Evolutionary conservation across 2,888 invertebrate genomes (phyloP).

Genomic region (Dynastes grantii): DNA sequence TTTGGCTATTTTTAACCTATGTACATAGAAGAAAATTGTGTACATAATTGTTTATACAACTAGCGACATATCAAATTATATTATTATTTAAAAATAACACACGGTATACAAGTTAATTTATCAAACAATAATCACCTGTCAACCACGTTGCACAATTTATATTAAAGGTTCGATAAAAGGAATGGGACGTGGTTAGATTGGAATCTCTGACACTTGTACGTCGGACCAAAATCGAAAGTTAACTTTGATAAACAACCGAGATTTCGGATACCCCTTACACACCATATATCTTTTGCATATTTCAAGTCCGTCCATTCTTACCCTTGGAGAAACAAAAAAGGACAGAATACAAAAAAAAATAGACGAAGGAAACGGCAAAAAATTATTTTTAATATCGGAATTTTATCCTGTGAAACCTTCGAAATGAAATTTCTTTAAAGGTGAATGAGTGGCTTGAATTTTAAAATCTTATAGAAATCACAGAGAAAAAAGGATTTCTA

Average conservation of each 20-base stretch:
- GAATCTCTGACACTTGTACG: slow-evolving; percentile 42
- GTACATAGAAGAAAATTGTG: too few species aligned
- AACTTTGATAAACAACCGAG: slow-evolving; percentile 44
- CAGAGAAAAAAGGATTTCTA: too few species aligned
- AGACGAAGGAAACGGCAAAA: not conserved
- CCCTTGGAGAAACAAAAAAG: not conserved
- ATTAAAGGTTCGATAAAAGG: slow-evolving; percentile 42
- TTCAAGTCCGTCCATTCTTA: not conserved
- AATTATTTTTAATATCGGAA: not conserved
- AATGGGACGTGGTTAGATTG: slow-evolving; percentile 44
- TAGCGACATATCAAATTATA: too few species aligned
- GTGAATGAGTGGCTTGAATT: slow-evolving; percentile 1
- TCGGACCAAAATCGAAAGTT: slow-evolving; percentile 30
- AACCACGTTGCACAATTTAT: slow-evolving; percentile 33
- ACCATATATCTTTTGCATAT: slow-evolving; percentile 37
- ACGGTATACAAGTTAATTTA: slow-evolving; percentile 20
- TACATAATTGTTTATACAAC: too few species aligned
- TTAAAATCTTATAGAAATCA: not conserved
- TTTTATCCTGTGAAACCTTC: not conserved
- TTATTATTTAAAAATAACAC: not conserved
- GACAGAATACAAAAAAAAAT: not conserved
- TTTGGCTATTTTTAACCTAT: too few species aligned
- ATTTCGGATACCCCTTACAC: slow-evolving; percentile 17
- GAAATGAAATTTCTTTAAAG: not conserved
- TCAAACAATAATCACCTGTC: slow-evolving; percentile 36